Evolutionary conservation across 2,797 vertebrate genomes (phyloP).

Genomic region (Heterohyrax brucei): DNA sequence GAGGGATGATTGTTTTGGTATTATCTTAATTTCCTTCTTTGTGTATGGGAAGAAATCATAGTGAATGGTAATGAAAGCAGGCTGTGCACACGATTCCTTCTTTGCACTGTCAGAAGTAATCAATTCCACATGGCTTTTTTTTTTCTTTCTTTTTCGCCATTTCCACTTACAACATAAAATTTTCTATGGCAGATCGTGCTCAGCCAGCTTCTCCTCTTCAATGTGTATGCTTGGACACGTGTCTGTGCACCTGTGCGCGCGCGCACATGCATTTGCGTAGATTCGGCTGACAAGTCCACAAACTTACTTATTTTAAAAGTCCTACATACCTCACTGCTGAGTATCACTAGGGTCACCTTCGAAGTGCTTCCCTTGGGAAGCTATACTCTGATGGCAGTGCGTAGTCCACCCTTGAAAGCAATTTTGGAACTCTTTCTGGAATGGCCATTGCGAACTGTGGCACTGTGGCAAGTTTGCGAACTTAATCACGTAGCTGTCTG

Average conservation of each 20-base stretch:
- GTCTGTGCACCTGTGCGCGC: no score
- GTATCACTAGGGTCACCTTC: no score
- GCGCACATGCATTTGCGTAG: background rate
- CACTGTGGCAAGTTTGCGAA: no score
- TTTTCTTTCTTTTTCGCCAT: background rate
- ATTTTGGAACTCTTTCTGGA: no score
- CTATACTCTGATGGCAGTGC: no score
- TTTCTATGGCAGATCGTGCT: background rate
- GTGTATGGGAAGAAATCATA: constrained; percentile 21
- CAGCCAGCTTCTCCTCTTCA: constrained; percentile 8
- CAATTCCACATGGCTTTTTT: background rate
- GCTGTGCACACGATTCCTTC: constrained; percentile 6
- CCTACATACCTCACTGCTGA: no score
- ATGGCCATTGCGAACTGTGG: no score
- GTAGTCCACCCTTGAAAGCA: no score
- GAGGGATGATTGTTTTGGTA: constrained; percentile 66
- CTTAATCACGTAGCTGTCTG: no score
- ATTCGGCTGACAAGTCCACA: no score
- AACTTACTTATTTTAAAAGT: no score
- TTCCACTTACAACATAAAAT: background rate
- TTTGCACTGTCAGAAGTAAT: constrained; percentile 46
- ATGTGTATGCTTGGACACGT: background rate
- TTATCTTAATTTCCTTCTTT: constrained; percentile 73
- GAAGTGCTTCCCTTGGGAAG: no score
- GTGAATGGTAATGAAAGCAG: constrained; percentile 61